Evolutionary conservation across 2,888 invertebrate genomes (phyloP), one percentile per base, ranked within the genome.

Genomic region (Drosophila testacea): DNA sequence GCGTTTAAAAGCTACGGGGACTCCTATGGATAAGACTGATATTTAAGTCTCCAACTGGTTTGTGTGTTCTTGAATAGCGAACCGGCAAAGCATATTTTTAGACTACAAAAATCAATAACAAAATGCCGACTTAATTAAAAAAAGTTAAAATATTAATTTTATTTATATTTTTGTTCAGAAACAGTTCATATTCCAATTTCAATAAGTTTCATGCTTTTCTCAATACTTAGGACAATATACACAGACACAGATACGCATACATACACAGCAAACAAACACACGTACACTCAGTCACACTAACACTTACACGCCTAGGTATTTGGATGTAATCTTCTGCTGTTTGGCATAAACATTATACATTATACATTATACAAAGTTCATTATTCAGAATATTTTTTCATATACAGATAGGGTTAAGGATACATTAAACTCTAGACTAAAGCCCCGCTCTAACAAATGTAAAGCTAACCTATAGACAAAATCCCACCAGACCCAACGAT

Each of bases 271-370:
- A 56, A 56, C 36, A n/a, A 22, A 54, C 7, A 22, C 11, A 51
- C 22, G 11, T 34, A 70, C 22, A 22, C 38, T 16, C 22, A 22
- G 1, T 44, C 47, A 69, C 50, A 32, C 44, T 22, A 55, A 61
- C 65, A 73, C 77, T 85, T 85, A 86, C 69, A 76, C 69, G 46
- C 71, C 88, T 88, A 79, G 61, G 73, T 88, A 88, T 82, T 85
- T 89, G 81, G 79, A 80, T 79, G 63, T 64, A 74, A 72, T 85
- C 89, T 79, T 86, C 82, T 77, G 73, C 85, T 83, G 82, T 73
- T 79, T 85, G 88, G 82, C 82, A 84, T 83, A 87, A 79, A 84
- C 88, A 70, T 48, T 65, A 54, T 64, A 80, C 66, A 84, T 68
- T 75, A 69, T 75, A 62, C 67, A 57, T 41, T 56, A 56, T 57